A percentile compares a stretch with the other conserved stretches of the same genome.
Evolutionary conservation across 2,113 vertebrate species (phyloP).

Genomic region (Neogobius melanostomus): DNA sequence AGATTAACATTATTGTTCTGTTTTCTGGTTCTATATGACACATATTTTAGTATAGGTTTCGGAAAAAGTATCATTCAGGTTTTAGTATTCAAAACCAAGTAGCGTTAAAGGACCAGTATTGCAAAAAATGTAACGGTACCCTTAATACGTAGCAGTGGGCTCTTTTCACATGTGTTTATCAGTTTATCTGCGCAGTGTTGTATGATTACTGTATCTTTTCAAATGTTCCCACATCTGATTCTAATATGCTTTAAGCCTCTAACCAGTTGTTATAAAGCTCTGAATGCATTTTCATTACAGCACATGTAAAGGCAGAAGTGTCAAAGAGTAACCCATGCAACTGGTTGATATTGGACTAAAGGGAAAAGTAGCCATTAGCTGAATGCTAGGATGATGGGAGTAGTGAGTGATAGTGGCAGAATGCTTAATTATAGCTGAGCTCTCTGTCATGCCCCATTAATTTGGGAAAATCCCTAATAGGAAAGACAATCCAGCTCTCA

Average conservation of each 20-base stretch:
- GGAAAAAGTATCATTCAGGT: too few relatives aligned
- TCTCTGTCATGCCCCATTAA: slow-evolving; percentile 56
- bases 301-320: neutral
- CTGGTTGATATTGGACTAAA: slow-evolving; percentile 26
- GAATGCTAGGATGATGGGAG: slow-evolving; percentile 37
- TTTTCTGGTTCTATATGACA: too few relatives aligned
- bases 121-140: too few relatives aligned
- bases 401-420: slow-evolving; percentile 60
- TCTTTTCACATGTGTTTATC: neutral
- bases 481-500: neutral
- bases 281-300: neutral
- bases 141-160: too few relatives aligned
- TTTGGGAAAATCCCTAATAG: slow-evolving; percentile 28
- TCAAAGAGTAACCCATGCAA: slow-evolving; percentile 11
- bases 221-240: neutral
- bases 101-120: too few relatives aligned
- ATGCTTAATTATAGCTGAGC: slow-evolving; percentile 58
- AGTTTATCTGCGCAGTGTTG: too few relatives aligned
- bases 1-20: too few relatives aligned
- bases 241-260: neutral
- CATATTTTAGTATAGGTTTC: too few relatives aligned
- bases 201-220: neutral
- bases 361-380: slow-evolving; percentile 36
- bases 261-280: neutral
- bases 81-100: too few relatives aligned